Base-by-base conservation (phyloP, 2,797 vertebrate species). In the Xenopus petersii region DNA sequence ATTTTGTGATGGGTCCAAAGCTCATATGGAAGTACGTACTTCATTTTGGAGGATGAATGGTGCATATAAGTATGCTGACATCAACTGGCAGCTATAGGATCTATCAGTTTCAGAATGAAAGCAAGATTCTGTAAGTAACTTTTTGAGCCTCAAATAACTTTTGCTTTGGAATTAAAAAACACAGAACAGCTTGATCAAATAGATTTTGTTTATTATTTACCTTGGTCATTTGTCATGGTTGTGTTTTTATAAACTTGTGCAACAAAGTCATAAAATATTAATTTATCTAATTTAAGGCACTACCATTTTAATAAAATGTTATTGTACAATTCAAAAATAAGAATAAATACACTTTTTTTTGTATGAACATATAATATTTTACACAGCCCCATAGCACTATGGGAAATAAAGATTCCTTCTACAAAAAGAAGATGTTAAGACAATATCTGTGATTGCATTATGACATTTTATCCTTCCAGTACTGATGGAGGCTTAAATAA, bases 281-380 rank as follows among this genome's bases (percentile, higher is more conserved):
- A 86, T 83, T 87, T 84, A 85, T 83, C 79, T 83, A 86, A 86
- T 84, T 84, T 85, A 85, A 80, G 80, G 79, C 77, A 0, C 71
- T 86, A 86, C 83, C 15, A 82, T 55, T 69, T 88, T 83, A 86
- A 87, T 82, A 84, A 78, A 81, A 80, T 81, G 83, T 86, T 87
- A 87, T 86, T 86, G 87, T 85, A 88, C 82, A 94, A 88, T 91
- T 93, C 89, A 92, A 94, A 96, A 94, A 96, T 96, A 95, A 80
- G 93, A 98, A 99, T 99, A 99, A 99, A 98, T 99, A 99, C 94
- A 94, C 89, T 96, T 93, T 56, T 21, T 42, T 88, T 94, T 95
- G 94, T 94, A 92, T 94, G 93, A 94, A 99, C 94, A 97, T 87
- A 88, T 94, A 42, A 93, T 93, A 97, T 96, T 95, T 96, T 99